A percentile compares a stretch with the other conserved stretches of the same genome.
Evolutionary conservation across 2,888 invertebrate genomes (phyloP).

Genomic region (Tinea pellionella): DNA sequence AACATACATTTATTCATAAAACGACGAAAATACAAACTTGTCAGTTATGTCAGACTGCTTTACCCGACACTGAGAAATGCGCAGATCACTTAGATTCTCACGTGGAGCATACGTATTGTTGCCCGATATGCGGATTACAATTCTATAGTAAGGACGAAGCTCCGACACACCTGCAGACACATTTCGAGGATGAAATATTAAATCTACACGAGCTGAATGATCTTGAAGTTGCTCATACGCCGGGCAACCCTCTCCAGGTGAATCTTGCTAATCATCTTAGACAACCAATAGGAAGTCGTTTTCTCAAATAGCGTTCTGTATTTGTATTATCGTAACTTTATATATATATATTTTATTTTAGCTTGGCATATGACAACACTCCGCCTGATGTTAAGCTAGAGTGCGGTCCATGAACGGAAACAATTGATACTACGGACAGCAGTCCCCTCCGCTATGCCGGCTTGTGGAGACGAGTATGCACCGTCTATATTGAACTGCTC

Average conservation of each 20-base stretch:
- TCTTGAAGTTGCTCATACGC: constrained; percentile 19
- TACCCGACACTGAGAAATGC: constrained; percentile 37
- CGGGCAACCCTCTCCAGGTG: not conserved
- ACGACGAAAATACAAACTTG: constrained; percentile 33
- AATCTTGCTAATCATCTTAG: not conserved
- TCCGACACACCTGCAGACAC: constrained; percentile 38
- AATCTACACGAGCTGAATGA: constrained; percentile 35
- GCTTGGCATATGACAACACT: too few relatives aligned
- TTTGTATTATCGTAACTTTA: too few relatives aligned
- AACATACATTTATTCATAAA: too few relatives aligned
- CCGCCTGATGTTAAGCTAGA: too few relatives aligned
- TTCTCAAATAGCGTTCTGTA: too few relatives aligned
- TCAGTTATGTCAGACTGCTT: constrained; percentile 32
- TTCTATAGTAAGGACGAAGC: constrained; percentile 32
- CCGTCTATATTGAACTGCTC: too few relatives aligned
- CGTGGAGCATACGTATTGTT: constrained; percentile 36
- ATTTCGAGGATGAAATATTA: constrained; percentile 33
- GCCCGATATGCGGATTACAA: constrained; percentile 45
- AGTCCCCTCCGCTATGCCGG: too few relatives aligned
- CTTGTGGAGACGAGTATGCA: too few relatives aligned
- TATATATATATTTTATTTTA: too few relatives aligned
- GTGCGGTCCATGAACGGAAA: too few relatives aligned
- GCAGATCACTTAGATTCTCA: constrained; percentile 47
- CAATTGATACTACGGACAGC: too few relatives aligned
- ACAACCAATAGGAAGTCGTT: not conserved